Percentiles rank a stretch among this genome's conserved stretches.
Evolutionary conservation across 2,113 vertebrate genomes (phyloP).

Genomic region (Elephas maximus): DNA sequence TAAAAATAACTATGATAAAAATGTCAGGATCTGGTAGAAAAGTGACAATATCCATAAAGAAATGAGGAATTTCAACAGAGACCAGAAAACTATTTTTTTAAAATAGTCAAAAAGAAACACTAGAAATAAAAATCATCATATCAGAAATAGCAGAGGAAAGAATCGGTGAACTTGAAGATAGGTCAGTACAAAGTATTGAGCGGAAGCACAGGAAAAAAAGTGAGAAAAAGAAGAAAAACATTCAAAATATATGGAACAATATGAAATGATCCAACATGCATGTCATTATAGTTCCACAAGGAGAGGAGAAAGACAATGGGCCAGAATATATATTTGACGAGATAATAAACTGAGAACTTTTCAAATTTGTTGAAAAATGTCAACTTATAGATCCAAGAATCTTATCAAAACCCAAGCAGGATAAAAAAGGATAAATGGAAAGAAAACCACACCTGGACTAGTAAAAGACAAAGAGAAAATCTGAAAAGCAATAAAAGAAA

Average conservation of each 20-base stretch:
- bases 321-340: not conserved
- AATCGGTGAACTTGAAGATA: not conserved
- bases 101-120: not conserved
- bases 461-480: not conserved
- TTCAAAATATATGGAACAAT: no score
- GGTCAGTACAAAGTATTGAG: not conserved
- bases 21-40: not conserved
- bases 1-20: not conserved
- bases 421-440: not conserved
- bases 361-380: not conserved
- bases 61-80: not conserved
- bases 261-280: not conserved
- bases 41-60: not conserved
- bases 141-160: not conserved
- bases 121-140: not conserved
- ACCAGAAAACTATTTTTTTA: not conserved
- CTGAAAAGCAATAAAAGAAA: slow-evolving; percentile 3
- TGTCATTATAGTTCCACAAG: not conserved
- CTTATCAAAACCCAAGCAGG: not conserved
- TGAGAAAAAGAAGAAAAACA: not conserved
- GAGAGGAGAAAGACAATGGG: not conserved
- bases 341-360: not conserved
- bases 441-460: not conserved
- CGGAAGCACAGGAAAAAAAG: not conserved
- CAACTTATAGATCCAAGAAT: not conserved